Evolutionary conservation across 2,797 vertebrate species (phyloP).

Genomic region (Alectoris magna): DNA sequence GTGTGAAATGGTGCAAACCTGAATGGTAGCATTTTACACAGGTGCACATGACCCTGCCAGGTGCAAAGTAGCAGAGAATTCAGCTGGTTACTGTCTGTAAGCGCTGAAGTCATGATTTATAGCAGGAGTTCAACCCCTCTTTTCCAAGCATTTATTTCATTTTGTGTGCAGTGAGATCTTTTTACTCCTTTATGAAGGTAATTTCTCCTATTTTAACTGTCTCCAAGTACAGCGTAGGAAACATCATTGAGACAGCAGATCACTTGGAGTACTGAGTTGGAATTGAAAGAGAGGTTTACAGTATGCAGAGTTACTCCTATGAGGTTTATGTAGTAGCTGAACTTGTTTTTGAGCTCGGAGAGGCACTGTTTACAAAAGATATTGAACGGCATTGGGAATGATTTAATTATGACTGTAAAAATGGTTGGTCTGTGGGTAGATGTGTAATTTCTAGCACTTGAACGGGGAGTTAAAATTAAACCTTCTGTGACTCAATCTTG

Average conservation of each 20-base stretch:
- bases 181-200: neutral
- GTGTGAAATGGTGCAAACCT: slow-evolving; percentile 69
- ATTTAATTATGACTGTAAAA: neutral
- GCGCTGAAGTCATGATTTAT: neutral
- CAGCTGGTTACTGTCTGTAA: neutral
- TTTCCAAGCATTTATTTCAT: neutral
- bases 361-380: neutral
- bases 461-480: slow-evolving; percentile 26
- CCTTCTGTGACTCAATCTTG: neutral
- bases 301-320: neutral
- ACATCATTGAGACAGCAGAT: slow-evolving; percentile 6
- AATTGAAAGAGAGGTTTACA: slow-evolving; percentile 45
- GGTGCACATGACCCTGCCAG: slow-evolving; percentile 24
- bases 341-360: neutral
- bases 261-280: slow-evolving; percentile 32
- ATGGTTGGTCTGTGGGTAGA: neutral
- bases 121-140: neutral
- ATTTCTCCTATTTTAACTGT: neutral
- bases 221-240: neutral
- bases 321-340: neutral
- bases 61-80: neutral
- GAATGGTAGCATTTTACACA: slow-evolving; percentile 63
- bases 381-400: neutral
- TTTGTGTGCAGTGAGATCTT: neutral
- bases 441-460: neutral